Percentiles rank a stretch among this genome's conserved stretches.
These are phyloP conservation scores for Siniperca scherzeri DNA, from an alignment of 2,797 vertebrate species.

Conservation along the genomic window DNA sequence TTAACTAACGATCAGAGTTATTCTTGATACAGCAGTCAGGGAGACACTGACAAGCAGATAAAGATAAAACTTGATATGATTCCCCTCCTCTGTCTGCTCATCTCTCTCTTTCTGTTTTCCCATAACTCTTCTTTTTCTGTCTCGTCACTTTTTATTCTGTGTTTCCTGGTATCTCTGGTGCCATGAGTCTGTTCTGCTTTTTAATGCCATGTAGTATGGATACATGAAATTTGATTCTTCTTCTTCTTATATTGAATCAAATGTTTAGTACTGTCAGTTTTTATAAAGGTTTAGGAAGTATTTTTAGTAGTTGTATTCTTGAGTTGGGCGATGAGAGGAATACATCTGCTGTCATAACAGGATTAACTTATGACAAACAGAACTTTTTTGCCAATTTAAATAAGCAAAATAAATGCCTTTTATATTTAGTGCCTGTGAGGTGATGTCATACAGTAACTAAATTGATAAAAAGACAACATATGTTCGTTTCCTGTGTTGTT, in stretches of 20 bases:
- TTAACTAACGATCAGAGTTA: conserved; percentile 1
- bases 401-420: background rate
- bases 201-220: background rate
- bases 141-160: background rate
- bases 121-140: background rate
- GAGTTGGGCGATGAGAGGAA: background rate
- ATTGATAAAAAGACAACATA: too few relatives aligned
- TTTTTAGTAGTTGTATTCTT: background rate
- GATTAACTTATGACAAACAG: background rate
- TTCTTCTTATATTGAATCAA: background rate
- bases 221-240: background rate
- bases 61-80: conserved; percentile 18
- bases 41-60: conserved; percentile 1
- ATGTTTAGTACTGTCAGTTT: background rate
- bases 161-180: conserved; percentile 16
- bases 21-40: background rate
- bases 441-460: too few relatives aligned
- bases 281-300: background rate
- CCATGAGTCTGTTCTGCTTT: conserved; percentile 38
- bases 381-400: background rate
- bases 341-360: background rate
- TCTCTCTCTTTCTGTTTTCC: background rate
- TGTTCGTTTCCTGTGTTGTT: too few relatives aligned
- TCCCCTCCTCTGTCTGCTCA: background rate
- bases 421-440: background rate